Percentiles rank a stretch among this genome's conserved stretches.
Evolutionary conservation across 2,888 invertebrate genomes (phyloP).

Genomic region (Spisula solida): DNA sequence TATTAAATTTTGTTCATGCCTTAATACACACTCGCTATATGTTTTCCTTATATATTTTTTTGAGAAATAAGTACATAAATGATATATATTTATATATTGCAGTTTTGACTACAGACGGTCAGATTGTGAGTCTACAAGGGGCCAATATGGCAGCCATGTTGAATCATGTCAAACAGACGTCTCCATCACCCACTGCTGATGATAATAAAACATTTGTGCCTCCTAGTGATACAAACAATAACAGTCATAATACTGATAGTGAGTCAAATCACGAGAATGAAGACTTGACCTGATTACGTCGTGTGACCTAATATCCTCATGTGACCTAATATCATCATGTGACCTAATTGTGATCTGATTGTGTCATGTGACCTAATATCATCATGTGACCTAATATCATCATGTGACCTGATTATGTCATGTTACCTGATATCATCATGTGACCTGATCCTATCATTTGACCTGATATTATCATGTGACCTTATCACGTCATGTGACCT

Average conservation of each 20-base stretch:
- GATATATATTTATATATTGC: constrained; percentile 45
- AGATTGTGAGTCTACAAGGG: constrained; percentile 68
- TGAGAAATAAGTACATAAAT: neutral
- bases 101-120: constrained; percentile 76
- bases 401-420: no score
- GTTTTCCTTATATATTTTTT: no score
- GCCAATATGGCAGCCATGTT: constrained; percentile 65
- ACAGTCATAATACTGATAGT: constrained; percentile 68
- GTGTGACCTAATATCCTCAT: neutral
- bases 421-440: no score
- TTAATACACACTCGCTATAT: no score
- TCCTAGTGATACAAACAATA: constrained; percentile 68
- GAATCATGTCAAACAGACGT: constrained; percentile 57
- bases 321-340: neutral
- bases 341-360: no score
- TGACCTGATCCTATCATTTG: no score
- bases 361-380: no score
- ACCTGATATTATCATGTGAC: no score
- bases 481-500: no score
- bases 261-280: constrained; percentile 59
- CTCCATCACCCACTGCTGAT: constrained; percentile 49
- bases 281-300: constrained; percentile 35
- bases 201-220: constrained; percentile 20
- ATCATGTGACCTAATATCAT: no score
- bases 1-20: no score